Evolutionary conservation across 2,113 vertebrate genomes (phyloP), one percentile per base, ranked within the genome.

Genomic region (Alces alces): DNA sequence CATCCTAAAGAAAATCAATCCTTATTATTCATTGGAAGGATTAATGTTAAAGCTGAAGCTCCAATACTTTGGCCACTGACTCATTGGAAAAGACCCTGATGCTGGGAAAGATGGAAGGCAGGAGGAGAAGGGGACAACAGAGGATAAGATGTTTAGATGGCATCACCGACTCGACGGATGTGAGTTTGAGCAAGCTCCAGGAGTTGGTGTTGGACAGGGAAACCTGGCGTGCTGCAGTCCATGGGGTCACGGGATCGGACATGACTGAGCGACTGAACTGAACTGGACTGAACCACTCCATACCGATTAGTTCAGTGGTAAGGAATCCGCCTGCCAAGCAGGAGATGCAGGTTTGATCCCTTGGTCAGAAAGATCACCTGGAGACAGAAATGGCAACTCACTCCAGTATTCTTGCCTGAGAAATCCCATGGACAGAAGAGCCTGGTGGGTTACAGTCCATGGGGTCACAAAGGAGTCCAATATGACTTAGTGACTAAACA

Each of bases 91-190:
- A 36, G 17, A 70, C 17, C 2, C n/a, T 70, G 64, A 70, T 36
- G n/a, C 64, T 70, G 64, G 64, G 64, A 36, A 11, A 11, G 64
- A 36, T 36, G 36, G 64, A 21, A 5, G 64, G 64, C 64, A 36
- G 64, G 64, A 36, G n/a, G n/a, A 36, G n/a, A 70, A 70, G 19
- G 9, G n/a, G 64, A 70, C 2, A 0, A 70, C 64, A 21, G 19
- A 12, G 66, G n/a, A 70, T 70, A 10, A 70, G 19, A 70, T 70
- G n/a, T 19, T 1, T 39, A n/a, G 66, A 70, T 70, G n/a, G 19
- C 9, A 6, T 70, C 66, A 36, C 66, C 0, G 2, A 70, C n/a
- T 36, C 0, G 0, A 21, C 19, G 17, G 17, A 36, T 2, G 0
- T 36, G n/a, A 36, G 64, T 70, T 23, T 39, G 66, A 70, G 66